Base-by-base conservation (phyloP, 2,888 invertebrate species). In the Luperina testacea region DNA sequence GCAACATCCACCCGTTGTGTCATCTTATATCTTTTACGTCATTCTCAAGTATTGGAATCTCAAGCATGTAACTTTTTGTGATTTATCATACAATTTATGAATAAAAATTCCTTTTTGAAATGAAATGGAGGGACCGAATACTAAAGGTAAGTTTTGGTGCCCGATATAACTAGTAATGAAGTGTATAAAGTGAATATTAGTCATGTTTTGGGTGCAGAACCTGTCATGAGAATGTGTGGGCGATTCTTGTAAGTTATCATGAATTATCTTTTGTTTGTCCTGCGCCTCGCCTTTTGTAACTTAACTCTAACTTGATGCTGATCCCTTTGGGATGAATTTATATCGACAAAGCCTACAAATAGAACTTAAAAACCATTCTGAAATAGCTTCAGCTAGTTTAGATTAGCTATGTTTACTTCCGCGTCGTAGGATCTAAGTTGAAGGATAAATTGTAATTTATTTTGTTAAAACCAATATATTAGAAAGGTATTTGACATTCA, bases 41-140 rank as follows among this genome's bases (percentile, higher is more conserved):
- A 90, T 90, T 88, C 87, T 85, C 86, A 86, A 78, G 76, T 82
- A 81, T 64, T 83, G 86, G 83, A 90, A 88, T 87, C 84, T 86
- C 82, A 87, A 81, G 87, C 61, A 86, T 89, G 88, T 82, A 83
- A 86, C 78, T 89, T 87, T 64, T 84, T 86, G 85, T 77, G 83
- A 90, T 90, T 89, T 90, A 90, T 76, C 75, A 82, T 74, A 85
- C 84, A 90, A 86, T 91, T 89, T 86, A 87, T 89, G 84, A 90
- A 86, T 89, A 88, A 82, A 79, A 76, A 85, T 88, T 78, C 70
- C 76, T 90, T 91, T 85, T 92, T 93, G 94, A 93, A 92, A 96
- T 95, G 95, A 95, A 94, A 96, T 96, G 96, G 96, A 96, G 92
- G 93, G 89, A 91, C 88, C 92, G 87, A 93, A 93, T 86, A 78